These are phyloP conservation scores for Eupithecia centaureata DNA, from an alignment of 2,888 invertebrate species.

Conservation along the genomic window DNA sequence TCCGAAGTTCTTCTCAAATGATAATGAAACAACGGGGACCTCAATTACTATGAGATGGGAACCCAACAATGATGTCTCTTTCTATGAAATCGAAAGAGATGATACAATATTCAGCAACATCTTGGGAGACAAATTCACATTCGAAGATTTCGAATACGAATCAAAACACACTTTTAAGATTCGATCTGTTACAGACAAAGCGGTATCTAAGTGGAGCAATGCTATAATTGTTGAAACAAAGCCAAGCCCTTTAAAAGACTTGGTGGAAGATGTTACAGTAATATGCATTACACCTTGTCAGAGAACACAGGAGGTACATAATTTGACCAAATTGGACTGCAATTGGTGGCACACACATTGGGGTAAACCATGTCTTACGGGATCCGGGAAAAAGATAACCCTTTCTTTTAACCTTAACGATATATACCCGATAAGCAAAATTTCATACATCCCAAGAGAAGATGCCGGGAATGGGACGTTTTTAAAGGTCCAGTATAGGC, in stretches of 20 bases:
- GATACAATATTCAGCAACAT: conserved; percentile 64
- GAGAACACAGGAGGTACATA: conserved; percentile 53
- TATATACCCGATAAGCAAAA: conserved; percentile 56
- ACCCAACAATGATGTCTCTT: conserved; percentile 45
- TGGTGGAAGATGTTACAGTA: conserved; percentile 57
- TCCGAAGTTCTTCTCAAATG: conserved; percentile 52
- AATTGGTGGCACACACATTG: conserved; percentile 61
- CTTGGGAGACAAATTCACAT: conserved; percentile 51
- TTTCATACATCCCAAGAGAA: conserved; percentile 65
- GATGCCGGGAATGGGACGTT: conserved; percentile 72
- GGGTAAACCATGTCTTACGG: conserved; percentile 49
- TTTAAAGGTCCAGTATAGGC: conserved; percentile 58
- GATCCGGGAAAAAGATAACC: conserved; percentile 50
- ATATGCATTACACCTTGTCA: conserved; percentile 59
- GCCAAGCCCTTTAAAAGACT: conserved; percentile 55
- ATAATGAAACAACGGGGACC: conserved; percentile 53
- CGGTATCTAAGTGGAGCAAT: conserved; percentile 71
- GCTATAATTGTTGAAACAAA: conserved; percentile 53
- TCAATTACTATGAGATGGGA: conserved; percentile 64
- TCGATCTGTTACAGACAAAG: conserved; percentile 56
- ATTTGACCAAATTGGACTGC: conserved; percentile 52
- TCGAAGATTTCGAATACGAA: conserved; percentile 56
- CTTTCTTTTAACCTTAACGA: conserved; percentile 58
- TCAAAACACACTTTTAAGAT: conserved; percentile 65
- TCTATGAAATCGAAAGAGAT: conserved; percentile 73